Base-by-base conservation (phyloP, 2,113 vertebrate genomes). In the Salvelinus alpinus region DNA sequence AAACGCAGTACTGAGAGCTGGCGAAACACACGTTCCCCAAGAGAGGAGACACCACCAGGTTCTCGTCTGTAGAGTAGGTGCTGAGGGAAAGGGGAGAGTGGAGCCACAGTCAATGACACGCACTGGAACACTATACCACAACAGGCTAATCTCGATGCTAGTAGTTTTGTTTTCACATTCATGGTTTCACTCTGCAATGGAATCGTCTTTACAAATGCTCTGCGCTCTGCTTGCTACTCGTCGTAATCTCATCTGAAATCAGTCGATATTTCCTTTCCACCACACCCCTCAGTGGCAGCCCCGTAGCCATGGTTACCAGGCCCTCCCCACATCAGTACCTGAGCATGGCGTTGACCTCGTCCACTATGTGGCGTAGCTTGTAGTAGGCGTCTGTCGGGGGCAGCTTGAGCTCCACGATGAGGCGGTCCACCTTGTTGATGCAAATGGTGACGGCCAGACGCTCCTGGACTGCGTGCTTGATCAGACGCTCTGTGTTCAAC, bases 351-450 rank as follows among this genome's bases (percentile, higher is more conserved):
- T 99, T 99, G 71, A 99, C 97, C 79, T 99, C 97, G 0, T 99
- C 97, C 14, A 99, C 98, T 0, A 99, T 99, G 83, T 99, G 97
- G 0, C 98, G 93, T 62, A 99, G 95, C 84, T 99, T 99, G 86
- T 99, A 99, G 51, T 99, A 99, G 3, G 98, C 98, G 0, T 99
- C 98, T 0, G 98, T 99, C 0, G 98, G 98, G 0, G 98, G 98
- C 79, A 99, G 85, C 44, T 99, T 99, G 47, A 99, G 95, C 91
- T 99, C 98, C 84, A 96, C 91, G 62, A 99, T 97, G 68, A 99
- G 95, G 0, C 98, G 92, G 84, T 99, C 98, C 12, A 99, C 96
- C 90, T 99, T 99, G 91, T 99, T 99, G 90, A 99, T 99, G 88
- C 98, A 99, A 87, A 99, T 96, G 0, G 98, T 98, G 87, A 99